Percentiles rank a stretch among this genome's conserved stretches.
phyloP scores from a whole-genome alignment of 2,113 vertebrate species.

The Tautogolabrus adspersus region DNA sequence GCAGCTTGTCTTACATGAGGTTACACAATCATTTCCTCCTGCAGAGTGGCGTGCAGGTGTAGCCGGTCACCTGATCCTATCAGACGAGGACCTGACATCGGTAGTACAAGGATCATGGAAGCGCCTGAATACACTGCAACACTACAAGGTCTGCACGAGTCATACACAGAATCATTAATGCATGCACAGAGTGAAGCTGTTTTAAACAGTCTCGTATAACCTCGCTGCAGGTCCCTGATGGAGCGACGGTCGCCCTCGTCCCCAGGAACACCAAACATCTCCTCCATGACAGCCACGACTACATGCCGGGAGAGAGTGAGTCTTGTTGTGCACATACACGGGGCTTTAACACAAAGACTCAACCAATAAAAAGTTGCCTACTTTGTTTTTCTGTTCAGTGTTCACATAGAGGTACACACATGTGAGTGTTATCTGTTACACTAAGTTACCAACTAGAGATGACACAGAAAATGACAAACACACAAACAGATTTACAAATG shows the following conservation, averaged over 20 bases:
- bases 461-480: too few relatives aligned
- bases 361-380: too few relatives aligned
- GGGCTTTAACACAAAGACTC: too few relatives aligned
- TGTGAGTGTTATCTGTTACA: too few relatives aligned
- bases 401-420: too few relatives aligned
- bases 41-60: conserved; percentile 95
- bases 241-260: conserved; percentile 94
- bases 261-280: conserved; percentile 92
- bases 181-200: not conserved
- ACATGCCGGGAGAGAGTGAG: conserved; percentile 96
- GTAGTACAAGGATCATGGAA: conserved; percentile 95
- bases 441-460: too few relatives aligned
- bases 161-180: not conserved
- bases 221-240: conserved; percentile 90
- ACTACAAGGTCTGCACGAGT: conserved; percentile 90
- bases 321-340: conserved; percentile 34
- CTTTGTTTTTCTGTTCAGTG: too few relatives aligned
- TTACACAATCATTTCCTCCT: not conserved
- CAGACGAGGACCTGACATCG: conserved; percentile 96
- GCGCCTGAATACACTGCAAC: conserved; percentile 94
- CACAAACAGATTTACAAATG: too few relatives aligned
- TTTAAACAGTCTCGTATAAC: too few relatives aligned
- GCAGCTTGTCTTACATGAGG: not conserved
- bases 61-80: conserved; percentile 96
- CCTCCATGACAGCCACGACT: conserved; percentile 95